Evolutionary conservation across 2,888 invertebrate genomes (phyloP), one percentile per base, ranked within the genome.

Genomic region (Nomada fucata): DNA sequence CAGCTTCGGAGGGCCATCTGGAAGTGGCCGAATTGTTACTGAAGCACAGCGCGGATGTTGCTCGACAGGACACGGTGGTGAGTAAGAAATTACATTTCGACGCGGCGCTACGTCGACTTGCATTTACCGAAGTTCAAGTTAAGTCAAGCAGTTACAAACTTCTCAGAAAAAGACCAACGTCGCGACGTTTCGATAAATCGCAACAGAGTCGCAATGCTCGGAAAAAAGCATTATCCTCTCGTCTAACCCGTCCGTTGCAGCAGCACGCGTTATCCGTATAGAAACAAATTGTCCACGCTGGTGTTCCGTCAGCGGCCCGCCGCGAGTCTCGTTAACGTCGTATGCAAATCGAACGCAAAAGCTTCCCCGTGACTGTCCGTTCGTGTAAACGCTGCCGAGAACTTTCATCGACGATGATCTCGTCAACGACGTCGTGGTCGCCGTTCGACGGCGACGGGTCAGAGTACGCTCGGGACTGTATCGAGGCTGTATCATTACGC

Each of bases 1-100:
- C 97, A 86, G 96, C 97, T 88, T 96, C 97, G 89, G 97, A 97
- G 93, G 98, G 98, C 87, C 97, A 97, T 94, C 95, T 96, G 90
- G 96, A 97, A 89, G 96, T 97, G 88, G 96, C 97, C 83, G 95
- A 95, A 88, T 94, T 97, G 85, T 95, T 98, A 90, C 94, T 96
- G 86, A 96, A 96, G 85, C 95, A 96, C 90, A 96, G 96, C 20
- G 95, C 96, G 59, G 95, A 96, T 88, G 95, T 96, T 88, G 96
- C 97, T 93, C 95, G 95, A 80, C 96, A 96, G 88, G 98, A 98
- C 93, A 96, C 96, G 93, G 96, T 97, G 94, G 96, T 96, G 91
- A 94, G 95, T 94, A 83, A 74, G n/a, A 72, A 75, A 79, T 79
- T 77, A 67, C 72, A 57, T 61, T 78, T 76, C n/a, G 26, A 7